A percentile compares a stretch with the other conserved stretches of the same genome.
These are phyloP conservation scores for Crotophaga sulcirostris DNA, from an alignment of 2,113 vertebrate species.

Conservation along the genomic window DNA sequence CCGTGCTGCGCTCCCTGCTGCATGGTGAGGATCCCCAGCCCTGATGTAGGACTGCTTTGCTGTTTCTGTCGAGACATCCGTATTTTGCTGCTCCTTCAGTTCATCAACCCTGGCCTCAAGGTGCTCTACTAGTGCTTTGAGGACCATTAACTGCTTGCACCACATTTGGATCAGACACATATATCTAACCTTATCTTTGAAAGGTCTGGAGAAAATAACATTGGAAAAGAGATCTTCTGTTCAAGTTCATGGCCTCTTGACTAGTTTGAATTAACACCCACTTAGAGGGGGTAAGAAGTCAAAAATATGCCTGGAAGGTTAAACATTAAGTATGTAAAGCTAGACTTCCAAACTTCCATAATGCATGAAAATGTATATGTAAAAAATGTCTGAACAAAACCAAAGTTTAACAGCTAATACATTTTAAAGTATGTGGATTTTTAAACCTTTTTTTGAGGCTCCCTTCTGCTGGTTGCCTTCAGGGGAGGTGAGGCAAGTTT, in stretches of 20 bases:
- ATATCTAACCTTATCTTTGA: slow-evolving; percentile 63
- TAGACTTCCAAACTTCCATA: slow-evolving; percentile 46
- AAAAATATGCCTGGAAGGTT: slow-evolving; percentile 60
- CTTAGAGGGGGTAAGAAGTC: slow-evolving; percentile 45
- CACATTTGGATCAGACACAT: slow-evolving; percentile 49
- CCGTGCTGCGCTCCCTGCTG: neutral
- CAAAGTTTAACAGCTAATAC: slow-evolving; percentile 32
- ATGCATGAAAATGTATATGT: slow-evolving; percentile 46
- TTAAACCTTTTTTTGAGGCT: slow-evolving; percentile 44
- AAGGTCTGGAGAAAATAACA: slow-evolving; percentile 60
- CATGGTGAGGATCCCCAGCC: neutral
- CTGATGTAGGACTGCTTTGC: slow-evolving; percentile 8
- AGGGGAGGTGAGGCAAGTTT: slow-evolving; percentile 61
- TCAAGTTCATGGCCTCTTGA: slow-evolving; percentile 18
- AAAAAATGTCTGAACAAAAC: slow-evolving; percentile 34
- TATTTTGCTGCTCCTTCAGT: slow-evolving; percentile 34
- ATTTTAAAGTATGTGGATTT: slow-evolving; percentile 58
- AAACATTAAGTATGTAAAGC: slow-evolving; percentile 54
- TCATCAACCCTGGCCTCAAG: slow-evolving; percentile 50
- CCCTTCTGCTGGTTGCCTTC: slow-evolving; percentile 60
- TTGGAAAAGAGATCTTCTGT: slow-evolving; percentile 36
- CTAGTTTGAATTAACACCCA: slow-evolving; percentile 62
- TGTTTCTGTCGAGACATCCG: neutral
- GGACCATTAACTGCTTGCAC: slow-evolving; percentile 54
- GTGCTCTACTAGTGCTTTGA: slow-evolving; percentile 30